A percentile compares a stretch with the other conserved stretches of the same genome.
phyloP scores from a whole-genome alignment of 2,797 vertebrate genomes.

The Acomys russatus region DNA sequence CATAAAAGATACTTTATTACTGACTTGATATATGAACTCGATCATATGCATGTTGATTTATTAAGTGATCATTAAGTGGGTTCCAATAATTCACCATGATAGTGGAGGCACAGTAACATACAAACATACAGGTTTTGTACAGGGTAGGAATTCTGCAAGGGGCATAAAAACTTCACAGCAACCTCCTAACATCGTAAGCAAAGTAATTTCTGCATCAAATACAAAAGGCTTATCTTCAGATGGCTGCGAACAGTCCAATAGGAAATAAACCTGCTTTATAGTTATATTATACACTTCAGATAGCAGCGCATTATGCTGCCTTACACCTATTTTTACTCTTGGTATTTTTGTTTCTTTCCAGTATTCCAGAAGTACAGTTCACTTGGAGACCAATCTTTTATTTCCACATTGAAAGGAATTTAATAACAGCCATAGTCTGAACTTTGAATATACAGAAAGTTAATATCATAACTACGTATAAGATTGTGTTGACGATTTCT shows the following conservation, averaged over 20 bases:
- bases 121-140: neutral
- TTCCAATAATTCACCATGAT: slow-evolving; percentile 13
- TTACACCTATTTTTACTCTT: neutral
- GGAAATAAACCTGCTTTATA: slow-evolving; percentile 37
- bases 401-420: slow-evolving; percentile 35
- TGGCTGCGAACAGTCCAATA: neutral
- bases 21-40: slow-evolving; percentile 32
- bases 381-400: slow-evolving; percentile 29
- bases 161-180: neutral
- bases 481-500: slow-evolving; percentile 47
- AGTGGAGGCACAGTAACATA: neutral
- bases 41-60: slow-evolving; percentile 17
- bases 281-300: slow-evolving; percentile 19
- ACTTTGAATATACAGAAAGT: slow-evolving; percentile 64
- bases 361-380: neutral
- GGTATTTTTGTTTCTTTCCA: slow-evolving; percentile 26
- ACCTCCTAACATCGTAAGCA: slow-evolving; percentile 60
- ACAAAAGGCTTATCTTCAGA: slow-evolving; percentile 80
- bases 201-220: slow-evolving; percentile 61
- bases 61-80: neutral
- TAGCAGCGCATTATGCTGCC: neutral
- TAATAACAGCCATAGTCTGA: neutral
- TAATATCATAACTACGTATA: slow-evolving; percentile 55
- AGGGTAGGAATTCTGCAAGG: slow-evolving; percentile 16
- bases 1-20: slow-evolving; percentile 61